A percentile compares a stretch with the other conserved stretches of the same genome.
Conservation (phyloP, 2,888 invertebrate species). For the Corbicula japonica region DNA sequence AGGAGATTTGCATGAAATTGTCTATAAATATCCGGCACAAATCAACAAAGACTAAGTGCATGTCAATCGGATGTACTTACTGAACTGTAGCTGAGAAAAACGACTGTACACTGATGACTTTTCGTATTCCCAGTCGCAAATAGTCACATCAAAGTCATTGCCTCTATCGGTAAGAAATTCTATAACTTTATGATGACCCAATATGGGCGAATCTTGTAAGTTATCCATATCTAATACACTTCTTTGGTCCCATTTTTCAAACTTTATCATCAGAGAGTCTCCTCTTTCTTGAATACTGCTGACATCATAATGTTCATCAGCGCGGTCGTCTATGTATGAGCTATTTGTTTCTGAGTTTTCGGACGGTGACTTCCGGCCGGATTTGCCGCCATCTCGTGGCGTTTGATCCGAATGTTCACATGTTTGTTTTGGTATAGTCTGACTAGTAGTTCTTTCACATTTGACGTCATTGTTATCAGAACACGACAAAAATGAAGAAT, state of each 20-base stretch:
- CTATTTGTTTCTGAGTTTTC: neutral
- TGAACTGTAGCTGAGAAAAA: too few species aligned
- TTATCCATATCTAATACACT: constrained; percentile 10
- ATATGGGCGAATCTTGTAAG: constrained; percentile 4
- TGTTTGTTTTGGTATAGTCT: neutral
- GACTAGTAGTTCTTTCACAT: too few species aligned
- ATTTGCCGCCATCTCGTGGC: neutral
- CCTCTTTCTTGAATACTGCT: constrained; percentile 5
- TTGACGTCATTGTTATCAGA: too few species aligned
- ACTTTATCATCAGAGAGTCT: constrained; percentile 16
- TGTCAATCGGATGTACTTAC: too few species aligned
- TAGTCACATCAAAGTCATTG: constrained; percentile 36
- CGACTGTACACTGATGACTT: constrained; percentile 27
- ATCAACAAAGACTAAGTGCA: too few species aligned
- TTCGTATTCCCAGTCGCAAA: constrained; percentile 42
- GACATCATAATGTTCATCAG: neutral
- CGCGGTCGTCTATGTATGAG: neutral
- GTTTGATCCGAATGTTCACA: neutral
- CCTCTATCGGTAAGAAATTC: constrained; percentile 18
- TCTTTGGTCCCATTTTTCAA: constrained; percentile 13
- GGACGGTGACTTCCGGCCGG: neutral
- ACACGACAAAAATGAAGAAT: too few species aligned
- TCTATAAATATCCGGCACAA: too few species aligned
- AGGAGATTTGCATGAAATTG: too few species aligned
- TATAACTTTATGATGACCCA: constrained; percentile 20